Conservation (phyloP, 2,888 invertebrate species). For the Patella caerulea region DNA sequence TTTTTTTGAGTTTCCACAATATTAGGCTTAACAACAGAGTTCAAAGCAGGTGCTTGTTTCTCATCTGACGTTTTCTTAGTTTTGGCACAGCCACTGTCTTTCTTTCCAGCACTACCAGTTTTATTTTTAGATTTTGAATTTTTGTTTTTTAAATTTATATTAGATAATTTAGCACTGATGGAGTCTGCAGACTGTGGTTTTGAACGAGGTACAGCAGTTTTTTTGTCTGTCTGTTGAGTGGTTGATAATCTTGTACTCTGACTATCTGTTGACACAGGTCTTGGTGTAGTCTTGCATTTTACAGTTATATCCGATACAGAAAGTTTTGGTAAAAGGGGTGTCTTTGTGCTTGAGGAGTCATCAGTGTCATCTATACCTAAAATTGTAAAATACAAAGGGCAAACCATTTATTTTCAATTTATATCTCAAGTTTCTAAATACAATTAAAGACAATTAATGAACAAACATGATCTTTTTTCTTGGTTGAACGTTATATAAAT, state of each 20-base stretch:
- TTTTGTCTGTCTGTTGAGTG: neutral
- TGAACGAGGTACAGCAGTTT: neutral
- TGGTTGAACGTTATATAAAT: too few relatives aligned
- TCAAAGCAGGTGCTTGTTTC: neutral
- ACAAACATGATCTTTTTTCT: too few relatives aligned
- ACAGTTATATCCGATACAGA: neutral
- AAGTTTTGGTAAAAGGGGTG: neutral
- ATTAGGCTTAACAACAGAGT: neutral
- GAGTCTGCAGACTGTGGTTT: neutral
- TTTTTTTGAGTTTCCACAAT: neutral
- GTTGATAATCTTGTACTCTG: neutral
- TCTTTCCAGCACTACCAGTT: neutral
- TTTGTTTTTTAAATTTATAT: neutral
- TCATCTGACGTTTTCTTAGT: neutral
- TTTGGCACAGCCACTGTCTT: neutral
- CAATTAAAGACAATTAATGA: too few relatives aligned
- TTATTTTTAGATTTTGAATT: neutral
- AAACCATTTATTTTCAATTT: neutral
- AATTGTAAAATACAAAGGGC: neutral
- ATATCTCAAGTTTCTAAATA: too few relatives aligned
- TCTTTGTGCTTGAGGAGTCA: neutral
- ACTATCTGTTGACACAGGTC: neutral
- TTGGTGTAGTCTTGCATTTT: neutral
- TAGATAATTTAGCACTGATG: neutral
- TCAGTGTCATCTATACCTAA: neutral